Base-by-base conservation (phyloP, 2,888 invertebrate species). In the Bimastos eiseni region DNA sequence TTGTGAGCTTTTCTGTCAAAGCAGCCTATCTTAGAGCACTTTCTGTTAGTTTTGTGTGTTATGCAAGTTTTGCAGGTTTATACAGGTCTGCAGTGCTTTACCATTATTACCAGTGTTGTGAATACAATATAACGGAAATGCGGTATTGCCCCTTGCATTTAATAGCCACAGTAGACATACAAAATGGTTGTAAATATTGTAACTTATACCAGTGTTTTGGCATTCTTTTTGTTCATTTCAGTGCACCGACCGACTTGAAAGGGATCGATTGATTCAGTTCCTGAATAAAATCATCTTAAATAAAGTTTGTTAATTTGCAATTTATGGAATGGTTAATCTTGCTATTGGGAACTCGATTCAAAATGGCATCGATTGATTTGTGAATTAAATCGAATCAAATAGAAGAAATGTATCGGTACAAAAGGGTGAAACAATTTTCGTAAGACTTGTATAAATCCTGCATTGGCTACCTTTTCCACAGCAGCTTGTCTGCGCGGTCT, bases 261-360 rank as follows among this genome's bases (percentile, higher is more conserved):
- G 99, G 93, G 99, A 99, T 95, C 96, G 98, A 93, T 96, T 99
- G 90, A 97, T 99, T 90, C 96, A 98, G 95, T 98, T 99, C 93
- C 96, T 99, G 92, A 97, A 97, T 92, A 98, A 98, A 95, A 96
- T 99, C 93, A 98, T 98, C 93, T 95, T 98, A 92, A 98, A 99
- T 94, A 97, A 97, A 95, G 96, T 95, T 34, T 24, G 89, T 41
- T 86, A n/a, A 8, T n/a, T 70, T 70, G 11, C 6, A n/a, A 70
- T 70, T 70, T 70, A n/a, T 1, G 70, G n/a, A 6, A n/a, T 70
- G 70, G n/a, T 70, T 70, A 70, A n/a, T 70, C n/a, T 30, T 70
- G 70, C n/a, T n/a, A 70, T 70, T 55, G 24, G 24, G 55, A 24
- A 55, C 55, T 55, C 13, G 30, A 70, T 70, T 70, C 19, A 70